phyloP scores from a whole-genome alignment of 2,797 vertebrate genomes.

The Myotis findleyi region DNA sequence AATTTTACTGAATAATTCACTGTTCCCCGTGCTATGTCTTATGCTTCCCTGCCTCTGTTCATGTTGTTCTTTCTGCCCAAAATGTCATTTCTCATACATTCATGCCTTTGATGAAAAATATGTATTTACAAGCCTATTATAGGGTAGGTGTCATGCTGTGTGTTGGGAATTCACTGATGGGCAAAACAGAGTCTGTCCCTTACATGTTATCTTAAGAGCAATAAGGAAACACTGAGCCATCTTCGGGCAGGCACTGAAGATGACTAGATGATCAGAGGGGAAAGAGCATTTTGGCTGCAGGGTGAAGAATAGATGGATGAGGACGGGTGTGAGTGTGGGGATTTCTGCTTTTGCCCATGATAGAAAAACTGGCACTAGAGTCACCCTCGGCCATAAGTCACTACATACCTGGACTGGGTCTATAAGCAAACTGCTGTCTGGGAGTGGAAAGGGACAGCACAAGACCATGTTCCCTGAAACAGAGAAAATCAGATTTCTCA shows the following conservation, averaged over 20 bases:
- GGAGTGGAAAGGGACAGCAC: neutral
- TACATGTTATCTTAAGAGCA: constrained; percentile 11
- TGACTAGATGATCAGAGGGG: neutral
- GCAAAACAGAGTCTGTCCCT: neutral
- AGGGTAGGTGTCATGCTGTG: neutral
- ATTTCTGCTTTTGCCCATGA: neutral
- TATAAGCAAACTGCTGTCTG: neutral
- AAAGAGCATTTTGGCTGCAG: neutral
- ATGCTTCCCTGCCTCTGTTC: neutral
- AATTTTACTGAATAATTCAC: neutral
- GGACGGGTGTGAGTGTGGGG: neutral
- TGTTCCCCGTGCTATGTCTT: neutral
- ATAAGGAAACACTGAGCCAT: neutral
- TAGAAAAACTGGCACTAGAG: neutral
- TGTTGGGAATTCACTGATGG: neutral
- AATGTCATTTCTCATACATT: constrained; percentile 23
- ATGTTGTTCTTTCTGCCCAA: constrained; percentile 19
- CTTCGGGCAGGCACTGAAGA: neutral
- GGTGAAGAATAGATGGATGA: neutral
- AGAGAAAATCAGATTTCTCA: neutral
- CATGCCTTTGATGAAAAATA: constrained; percentile 22
- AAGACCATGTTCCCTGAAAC: neutral
- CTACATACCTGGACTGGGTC: neutral
- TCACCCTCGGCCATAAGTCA: neutral
- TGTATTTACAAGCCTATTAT: neutral